A percentile compares a stretch with the other conserved stretches of the same genome.
Evolutionary conservation across 2,113 vertebrate genomes (phyloP).

Genomic region (Phainopepla nitens): DNA sequence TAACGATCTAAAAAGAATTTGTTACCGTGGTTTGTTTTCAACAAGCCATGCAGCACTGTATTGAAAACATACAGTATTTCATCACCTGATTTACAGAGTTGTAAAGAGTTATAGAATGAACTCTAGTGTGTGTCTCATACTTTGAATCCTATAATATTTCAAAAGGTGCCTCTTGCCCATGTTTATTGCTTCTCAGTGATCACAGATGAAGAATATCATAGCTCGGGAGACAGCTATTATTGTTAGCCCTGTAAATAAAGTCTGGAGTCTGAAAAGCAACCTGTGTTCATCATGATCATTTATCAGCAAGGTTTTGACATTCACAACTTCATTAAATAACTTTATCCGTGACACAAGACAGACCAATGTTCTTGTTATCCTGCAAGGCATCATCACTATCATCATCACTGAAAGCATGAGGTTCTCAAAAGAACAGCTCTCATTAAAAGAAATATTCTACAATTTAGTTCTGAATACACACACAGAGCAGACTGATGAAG

Average conservation of each 20-base stretch:
- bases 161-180: neutral
- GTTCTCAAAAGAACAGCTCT: neutral
- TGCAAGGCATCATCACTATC: neutral
- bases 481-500: neutral
- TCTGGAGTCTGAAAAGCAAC: neutral
- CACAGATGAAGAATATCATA: neutral
- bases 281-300: neutral
- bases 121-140: neutral
- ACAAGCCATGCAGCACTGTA: neutral
- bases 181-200: neutral
- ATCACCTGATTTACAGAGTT: neutral
- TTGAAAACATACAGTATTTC: neutral
- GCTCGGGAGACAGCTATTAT: neutral
- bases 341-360: neutral
- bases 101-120: neutral
- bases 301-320: conserved; percentile 8
- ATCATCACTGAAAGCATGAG: neutral
- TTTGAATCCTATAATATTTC: neutral
- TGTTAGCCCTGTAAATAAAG: conserved; percentile 5
- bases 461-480: neutral
- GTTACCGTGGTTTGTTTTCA: neutral
- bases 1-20: neutral
- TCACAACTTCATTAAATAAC: conserved; percentile 44
- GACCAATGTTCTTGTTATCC: neutral
- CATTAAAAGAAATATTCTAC: neutral